A percentile compares a stretch with the other conserved stretches of the same genome.
Conservation (phyloP, 92 coral and sea anemone species). For the Parazoanthus swiftii region DNA sequence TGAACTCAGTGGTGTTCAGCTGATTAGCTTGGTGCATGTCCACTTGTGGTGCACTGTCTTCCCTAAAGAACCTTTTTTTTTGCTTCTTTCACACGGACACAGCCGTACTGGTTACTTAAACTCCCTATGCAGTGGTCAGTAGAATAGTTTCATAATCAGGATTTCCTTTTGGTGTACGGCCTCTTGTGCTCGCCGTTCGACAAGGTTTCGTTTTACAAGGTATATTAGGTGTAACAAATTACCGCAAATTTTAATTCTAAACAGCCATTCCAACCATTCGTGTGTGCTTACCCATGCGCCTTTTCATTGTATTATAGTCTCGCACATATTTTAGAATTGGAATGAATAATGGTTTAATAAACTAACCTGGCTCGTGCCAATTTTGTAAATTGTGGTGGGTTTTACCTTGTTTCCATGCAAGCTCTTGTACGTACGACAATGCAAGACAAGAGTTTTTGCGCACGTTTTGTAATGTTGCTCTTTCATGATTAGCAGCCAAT, state of each 20-base stretch:
- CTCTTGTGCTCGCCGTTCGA: background rate
- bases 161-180: slow-evolving; percentile 1
- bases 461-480: too few species aligned
- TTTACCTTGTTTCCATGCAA: background rate
- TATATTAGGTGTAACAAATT: slow-evolving; percentile 29
- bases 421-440: too few species aligned
- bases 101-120: too few species aligned
- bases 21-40: background rate
- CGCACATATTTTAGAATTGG: slow-evolving; percentile 43
- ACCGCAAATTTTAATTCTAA: slow-evolving; percentile 16
- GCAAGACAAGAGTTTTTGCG: too few species aligned
- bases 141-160: background rate
- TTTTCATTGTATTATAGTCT: slow-evolving; percentile 35
- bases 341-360: slow-evolving; percentile 45
- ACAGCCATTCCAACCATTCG: slow-evolving; percentile 45
- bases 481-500: too few species aligned
- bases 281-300: slow-evolving; percentile 44
- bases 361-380: slow-evolving; percentile 36
- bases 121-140: background rate
- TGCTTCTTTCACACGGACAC: too few species aligned
- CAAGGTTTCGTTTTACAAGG: slow-evolving; percentile 31
- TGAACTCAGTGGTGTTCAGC: too few species aligned
- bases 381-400: slow-evolving; percentile 33
- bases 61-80: too few species aligned
- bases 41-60: too few species aligned